phyloP scores from a whole-genome alignment of 1,140 invertebrate genomes.

The Sitobion miscanthi region DNA sequence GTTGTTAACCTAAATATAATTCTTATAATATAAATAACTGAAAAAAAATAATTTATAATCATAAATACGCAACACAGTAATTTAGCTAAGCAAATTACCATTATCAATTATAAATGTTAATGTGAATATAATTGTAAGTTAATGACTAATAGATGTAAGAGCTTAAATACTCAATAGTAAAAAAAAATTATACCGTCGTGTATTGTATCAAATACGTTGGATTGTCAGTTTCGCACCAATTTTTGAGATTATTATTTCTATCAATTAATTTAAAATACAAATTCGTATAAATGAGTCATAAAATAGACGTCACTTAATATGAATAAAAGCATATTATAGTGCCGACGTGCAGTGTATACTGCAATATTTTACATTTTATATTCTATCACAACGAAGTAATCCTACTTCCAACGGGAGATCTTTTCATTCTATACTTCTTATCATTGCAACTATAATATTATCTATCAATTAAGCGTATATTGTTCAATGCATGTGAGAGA shows the following conservation, averaged over 20 bases:
- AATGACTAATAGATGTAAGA: no score
- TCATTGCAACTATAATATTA: not conserved
- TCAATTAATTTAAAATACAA: not conserved
- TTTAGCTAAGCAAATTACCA: no score
- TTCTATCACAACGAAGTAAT: not conserved
- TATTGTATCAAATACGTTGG: not conserved
- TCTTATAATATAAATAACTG: not conserved
- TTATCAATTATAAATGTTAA: no score
- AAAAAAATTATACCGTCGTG: not conserved
- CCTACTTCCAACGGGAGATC: not conserved
- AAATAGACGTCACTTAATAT: not conserved
- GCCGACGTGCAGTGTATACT: not conserved
- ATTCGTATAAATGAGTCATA: not conserved
- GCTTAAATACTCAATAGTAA: no score
- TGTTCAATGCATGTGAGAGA: not conserved
- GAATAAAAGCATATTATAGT: not conserved
- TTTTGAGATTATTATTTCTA: not conserved
- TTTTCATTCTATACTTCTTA: not conserved
- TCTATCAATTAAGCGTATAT: not conserved
- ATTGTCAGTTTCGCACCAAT: not conserved
- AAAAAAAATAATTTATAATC: no score
- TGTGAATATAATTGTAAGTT: no score
- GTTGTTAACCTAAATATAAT: not conserved
- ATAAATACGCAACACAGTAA: no score
- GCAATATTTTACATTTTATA: not conserved